A percentile compares a stretch with the other conserved stretches of the same genome.
Conservation (phyloP, 2,113 vertebrate species). For the Phocoena phocoena region DNA sequence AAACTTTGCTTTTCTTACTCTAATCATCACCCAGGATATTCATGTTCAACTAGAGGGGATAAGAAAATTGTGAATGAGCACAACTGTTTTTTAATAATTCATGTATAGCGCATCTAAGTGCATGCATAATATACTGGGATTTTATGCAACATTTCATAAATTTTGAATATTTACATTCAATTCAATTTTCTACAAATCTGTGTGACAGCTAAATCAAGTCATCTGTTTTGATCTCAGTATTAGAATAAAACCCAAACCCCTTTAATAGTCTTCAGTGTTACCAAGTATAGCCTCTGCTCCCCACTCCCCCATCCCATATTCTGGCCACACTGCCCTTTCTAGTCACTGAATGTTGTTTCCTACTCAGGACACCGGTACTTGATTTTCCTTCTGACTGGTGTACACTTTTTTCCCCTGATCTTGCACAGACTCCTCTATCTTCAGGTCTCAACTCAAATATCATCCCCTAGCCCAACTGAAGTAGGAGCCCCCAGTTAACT, state of each 20-base stretch:
- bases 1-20: not conserved
- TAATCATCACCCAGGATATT: not conserved
- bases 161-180: conserved; percentile 12
- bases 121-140: not conserved
- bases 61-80: not conserved
- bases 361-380: not conserved
- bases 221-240: not conserved
- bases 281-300: not conserved
- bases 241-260: not conserved
- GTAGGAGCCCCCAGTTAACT: not conserved
- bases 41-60: not conserved
- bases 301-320: not conserved
- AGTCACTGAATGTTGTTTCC: not conserved
- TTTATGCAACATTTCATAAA: not conserved
- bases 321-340: not conserved
- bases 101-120: not conserved
- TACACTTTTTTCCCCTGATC: not conserved
- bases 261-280: not conserved
- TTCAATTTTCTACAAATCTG: not conserved
- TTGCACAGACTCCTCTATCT: not conserved
- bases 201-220: not conserved
- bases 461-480: not conserved
- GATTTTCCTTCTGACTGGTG: not conserved
- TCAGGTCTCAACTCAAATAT: not conserved
- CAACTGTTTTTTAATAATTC: not conserved